A percentile compares a stretch with the other conserved stretches of the same genome.
phyloP scores from a whole-genome alignment of 2,113 vertebrate species.

The Coregonus clupeaformis region DNA sequence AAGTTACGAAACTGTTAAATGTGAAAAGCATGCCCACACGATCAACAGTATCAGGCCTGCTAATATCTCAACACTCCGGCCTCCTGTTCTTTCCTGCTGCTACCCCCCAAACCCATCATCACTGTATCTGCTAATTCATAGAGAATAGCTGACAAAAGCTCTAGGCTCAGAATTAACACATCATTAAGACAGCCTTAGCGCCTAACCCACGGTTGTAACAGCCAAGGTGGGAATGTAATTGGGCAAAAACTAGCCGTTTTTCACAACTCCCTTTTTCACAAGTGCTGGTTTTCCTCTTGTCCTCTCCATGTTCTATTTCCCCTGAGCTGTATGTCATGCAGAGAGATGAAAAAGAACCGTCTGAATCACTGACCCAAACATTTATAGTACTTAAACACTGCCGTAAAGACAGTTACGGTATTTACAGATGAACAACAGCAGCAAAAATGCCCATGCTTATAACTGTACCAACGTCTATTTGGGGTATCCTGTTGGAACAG shows the following conservation, averaged over 20 bases:
- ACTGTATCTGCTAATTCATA: constrained; percentile 23
- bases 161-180: constrained; percentile 52
- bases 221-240: constrained; percentile 7
- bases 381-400: constrained; percentile 14
- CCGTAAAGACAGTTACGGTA: neutral
- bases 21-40: constrained; percentile 34
- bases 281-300: constrained; percentile 17
- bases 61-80: constrained; percentile 23
- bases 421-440: constrained; percentile 9
- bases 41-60: constrained; percentile 39
- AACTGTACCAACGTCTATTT: neutral
- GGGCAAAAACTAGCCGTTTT: neutral
- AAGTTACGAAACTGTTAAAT: constrained; percentile 29
- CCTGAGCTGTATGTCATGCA: neutral
- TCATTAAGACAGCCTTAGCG: constrained; percentile 42
- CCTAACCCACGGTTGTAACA: constrained; percentile 29
- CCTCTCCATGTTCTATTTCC: constrained; percentile 8
- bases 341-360: neutral
- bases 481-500: neutral
- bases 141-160: constrained; percentile 44
- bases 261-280: neutral
- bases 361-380: constrained; percentile 12
- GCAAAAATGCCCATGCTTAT: neutral
- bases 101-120: constrained; percentile 9
- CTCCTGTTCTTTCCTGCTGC: constrained; percentile 55